Base-by-base conservation (phyloP, 2,113 vertebrate species). In the Notarius lentiginosus region DNA sequence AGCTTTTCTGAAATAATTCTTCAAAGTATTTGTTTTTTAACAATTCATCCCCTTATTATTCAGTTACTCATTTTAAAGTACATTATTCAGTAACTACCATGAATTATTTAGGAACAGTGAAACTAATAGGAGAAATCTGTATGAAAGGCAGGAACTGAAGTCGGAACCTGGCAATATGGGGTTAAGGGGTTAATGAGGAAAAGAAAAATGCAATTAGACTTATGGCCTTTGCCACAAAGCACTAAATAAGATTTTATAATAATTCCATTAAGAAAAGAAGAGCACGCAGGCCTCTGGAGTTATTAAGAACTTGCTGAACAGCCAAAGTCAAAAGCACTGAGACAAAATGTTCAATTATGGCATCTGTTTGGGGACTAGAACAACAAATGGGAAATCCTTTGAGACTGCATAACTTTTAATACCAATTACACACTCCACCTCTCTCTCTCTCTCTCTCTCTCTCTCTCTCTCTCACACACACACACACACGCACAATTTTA, bases 341-440 rank as follows among this genome's bases (percentile, higher is more conserved):
- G 70, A 63, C 73, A 84, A 83, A 65, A 76, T 49, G 79, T 84
- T 58, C 14, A 84, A 24, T 66, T 66, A 60, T 30, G 20, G 34
- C 51, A 27, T 79, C 63, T 83, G 61, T 68, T 79, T 30, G 17
- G 87, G 75, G 75, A 86, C 68, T 79, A 56, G 5, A 68, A 79
- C 47, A 86, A 79, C 20, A 79, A 79, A 79, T 65, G 24, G 60
- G 12, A 68, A 55, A 41, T 85, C 84, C n/a, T 24, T 76, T 55
- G 49, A 56, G 61, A 41, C 11, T 15, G 18, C 18, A 49, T 53
- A 53, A 4, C 24, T 75, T 66, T 65, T 61, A 30, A 56, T 56
- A 18, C 75, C 68, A 79, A 77, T 53, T 34, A 77, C 41, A 30
- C 72, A 63, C 22, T 20, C n/a, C 12, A 61, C 27, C 58, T n/a